These are phyloP conservation scores for Macropus fuliginosus DNA, from an alignment of 2,797 vertebrate species.

Conservation along the genomic window DNA sequence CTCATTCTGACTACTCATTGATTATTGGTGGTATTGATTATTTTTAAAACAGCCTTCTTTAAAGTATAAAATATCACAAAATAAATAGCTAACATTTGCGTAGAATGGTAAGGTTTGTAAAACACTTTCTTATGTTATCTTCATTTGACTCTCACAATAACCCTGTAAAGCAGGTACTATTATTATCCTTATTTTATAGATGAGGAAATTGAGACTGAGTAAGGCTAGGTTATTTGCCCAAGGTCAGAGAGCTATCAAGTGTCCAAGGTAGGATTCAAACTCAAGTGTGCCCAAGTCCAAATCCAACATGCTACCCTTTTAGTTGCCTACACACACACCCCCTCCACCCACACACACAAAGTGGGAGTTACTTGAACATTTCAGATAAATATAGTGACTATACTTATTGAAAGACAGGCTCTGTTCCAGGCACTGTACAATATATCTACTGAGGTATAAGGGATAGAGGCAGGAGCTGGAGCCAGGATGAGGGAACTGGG, in stretches of 20 bases:
- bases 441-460: background rate
- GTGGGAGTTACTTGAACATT: background rate
- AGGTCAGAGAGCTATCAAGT: background rate
- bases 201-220: too few relatives aligned
- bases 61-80: background rate
- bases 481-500: background rate
- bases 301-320: background rate
- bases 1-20: background rate
- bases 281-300: background rate
- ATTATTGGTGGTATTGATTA: background rate
- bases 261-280: background rate
- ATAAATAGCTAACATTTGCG: background rate
- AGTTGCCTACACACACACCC: background rate
- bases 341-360: too few relatives aligned
- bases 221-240: too few relatives aligned
- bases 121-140: background rate
- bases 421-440: background rate
- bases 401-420: background rate
- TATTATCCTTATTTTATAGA: background rate
- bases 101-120: background rate
- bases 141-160: background rate
- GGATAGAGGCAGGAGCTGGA: background rate
- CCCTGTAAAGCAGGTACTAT: background rate
- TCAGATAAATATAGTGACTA: background rate
- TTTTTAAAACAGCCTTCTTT: background rate